Base-by-base conservation (phyloP, 2,888 invertebrate genomes). In the Prosopocoilus inquinatus region DNA sequence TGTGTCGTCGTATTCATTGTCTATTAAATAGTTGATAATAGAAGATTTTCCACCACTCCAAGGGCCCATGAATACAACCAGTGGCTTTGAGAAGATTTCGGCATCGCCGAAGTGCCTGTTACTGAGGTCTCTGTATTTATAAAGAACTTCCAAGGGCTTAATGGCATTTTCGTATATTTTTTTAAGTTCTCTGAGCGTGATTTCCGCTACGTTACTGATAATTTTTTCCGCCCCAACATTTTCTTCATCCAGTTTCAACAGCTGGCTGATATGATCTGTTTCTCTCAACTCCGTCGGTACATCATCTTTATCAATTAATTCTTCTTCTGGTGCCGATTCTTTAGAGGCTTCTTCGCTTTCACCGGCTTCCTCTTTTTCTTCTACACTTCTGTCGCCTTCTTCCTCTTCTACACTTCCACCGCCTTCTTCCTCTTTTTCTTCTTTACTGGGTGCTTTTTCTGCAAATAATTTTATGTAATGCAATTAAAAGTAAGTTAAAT, bases 41-140 rank as follows among this genome's bases (percentile, higher is more conserved):
- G 94, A 90, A 1, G 95, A 94, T 80, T 96, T 96, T 61, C 96
- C 96, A 56, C 95, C 94, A 70, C 94, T 94, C 93, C 95, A 96
- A 36, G 96, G 95, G 39, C 96, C 96, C 90, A 96, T 92, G 71
- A 96, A 93, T 3, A 96, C 81, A 50, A 96, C 85, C 70, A 96
- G 80, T 2, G 96, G 96, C 72, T 95, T 96, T 2, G 94, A 93
- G 76, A 94, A 94, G 71, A 96, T 94, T 82, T 96, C 95, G 1
- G 94, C 90, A 79, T 96, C 96, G 70, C 93, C 91, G 71, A 94
- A 93, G 78, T 91, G 93, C 63, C 94, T 84, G 75, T 94, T 94
- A 74, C 94, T 94, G 54, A 96, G 82, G 75, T 95, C 94, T 67
- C 92, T 85, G 73, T 94, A 96, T 75, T 93, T 94, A 77, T 94